These are phyloP conservation scores for Bellardia pandia DNA, from an alignment of 2,888 invertebrate species.

Conservation along the genomic window DNA sequence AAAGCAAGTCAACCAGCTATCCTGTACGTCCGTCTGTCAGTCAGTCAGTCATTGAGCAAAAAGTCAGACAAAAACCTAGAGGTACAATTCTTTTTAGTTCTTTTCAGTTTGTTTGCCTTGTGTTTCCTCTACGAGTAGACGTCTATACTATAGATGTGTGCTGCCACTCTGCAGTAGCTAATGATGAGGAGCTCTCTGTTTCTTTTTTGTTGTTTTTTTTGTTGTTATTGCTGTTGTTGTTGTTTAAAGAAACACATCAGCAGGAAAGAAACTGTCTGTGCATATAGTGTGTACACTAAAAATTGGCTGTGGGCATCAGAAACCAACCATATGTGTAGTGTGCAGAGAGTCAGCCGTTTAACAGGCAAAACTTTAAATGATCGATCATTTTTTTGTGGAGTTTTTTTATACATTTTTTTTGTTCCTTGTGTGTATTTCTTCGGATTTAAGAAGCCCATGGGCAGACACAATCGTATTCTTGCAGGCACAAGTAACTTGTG, in stretches of 20 bases:
- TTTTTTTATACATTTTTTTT: conserved; percentile 28
- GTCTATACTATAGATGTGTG: conserved; percentile 7
- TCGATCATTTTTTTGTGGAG: conserved; percentile 62
- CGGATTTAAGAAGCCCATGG: conserved; percentile 34
- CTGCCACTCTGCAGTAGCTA: conserved; percentile 66
- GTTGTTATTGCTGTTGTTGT: conserved; percentile 17
- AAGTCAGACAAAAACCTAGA: conserved; percentile 57
- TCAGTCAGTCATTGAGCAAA: conserved; percentile 31
- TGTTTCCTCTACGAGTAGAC: not conserved
- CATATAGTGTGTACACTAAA: conserved; percentile 43
- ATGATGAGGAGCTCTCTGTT: conserved; percentile 65
- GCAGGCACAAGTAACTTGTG: conserved; percentile 38
- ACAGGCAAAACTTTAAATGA: conserved; percentile 67
- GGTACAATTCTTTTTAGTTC: conserved; percentile 36
- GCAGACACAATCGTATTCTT: conserved; percentile 58
- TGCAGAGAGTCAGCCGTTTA: conserved; percentile 42
- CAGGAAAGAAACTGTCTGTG: conserved; percentile 58
- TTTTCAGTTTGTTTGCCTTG: conserved; percentile 41
- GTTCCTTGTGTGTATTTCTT: conserved; percentile 41
- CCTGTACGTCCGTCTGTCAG: conserved; percentile 22
- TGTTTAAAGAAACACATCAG: conserved; percentile 56
- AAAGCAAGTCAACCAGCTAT: conserved; percentile 60
- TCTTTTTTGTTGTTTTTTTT: conserved; percentile 23
- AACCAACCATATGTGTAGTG: conserved; percentile 55
- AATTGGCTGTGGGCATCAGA: conserved; percentile 53